Evolutionary conservation across 2,888 invertebrate genomes (phyloP), one percentile per base, ranked within the genome.

Genomic region (Drosophila pseudotalamancana): DNA sequence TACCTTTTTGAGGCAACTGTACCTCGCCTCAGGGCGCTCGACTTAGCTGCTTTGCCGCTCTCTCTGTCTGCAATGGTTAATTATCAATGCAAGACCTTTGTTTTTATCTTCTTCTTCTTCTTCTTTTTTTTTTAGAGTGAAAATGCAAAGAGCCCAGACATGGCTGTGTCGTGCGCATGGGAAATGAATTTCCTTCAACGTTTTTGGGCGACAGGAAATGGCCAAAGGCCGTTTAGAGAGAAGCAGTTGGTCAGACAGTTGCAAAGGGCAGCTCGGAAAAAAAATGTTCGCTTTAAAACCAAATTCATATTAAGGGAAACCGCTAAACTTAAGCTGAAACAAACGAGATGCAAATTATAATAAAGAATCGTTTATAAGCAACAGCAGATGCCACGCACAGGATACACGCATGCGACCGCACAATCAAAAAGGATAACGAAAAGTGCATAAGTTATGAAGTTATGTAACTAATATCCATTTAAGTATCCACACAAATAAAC

Each of bases 161-260:
- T 67, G 87, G 72, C 88, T 88, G 86, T 88, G 81, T 88, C 87
- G 85, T 64, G 66, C 66, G 87, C 76, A 72, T 64, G 66, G 84
- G 73, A 88, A 81, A 88, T 88, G 88, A 88, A 88, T 81, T 81
- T 88, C 61, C 67, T 55, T 74, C 60, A 40, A 45, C 40, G 43
- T 60, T 70, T 87, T 80, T 74, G 61, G 84, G 87, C 84, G 69
- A 72, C 81, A 81, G 80, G 80, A 81, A 81, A 69, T 83, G 66
- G 68, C 77, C 63, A 48, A 53, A 72, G 69, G 61, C 72, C 49
- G 50, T 48, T 56, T 40, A 53, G 42, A 40, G 49, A 45, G 39
- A 60, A 59, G 27, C 11, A 40, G 40, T 59, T 48, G 40, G 31
- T 23, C 55, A 25, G 31, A 29, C 39, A 54, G 51, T 42, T 55